These are phyloP conservation scores for Amblyopsis hoosieri DNA, from an alignment of 2,797 vertebrate species.

Conservation along the genomic window DNA sequence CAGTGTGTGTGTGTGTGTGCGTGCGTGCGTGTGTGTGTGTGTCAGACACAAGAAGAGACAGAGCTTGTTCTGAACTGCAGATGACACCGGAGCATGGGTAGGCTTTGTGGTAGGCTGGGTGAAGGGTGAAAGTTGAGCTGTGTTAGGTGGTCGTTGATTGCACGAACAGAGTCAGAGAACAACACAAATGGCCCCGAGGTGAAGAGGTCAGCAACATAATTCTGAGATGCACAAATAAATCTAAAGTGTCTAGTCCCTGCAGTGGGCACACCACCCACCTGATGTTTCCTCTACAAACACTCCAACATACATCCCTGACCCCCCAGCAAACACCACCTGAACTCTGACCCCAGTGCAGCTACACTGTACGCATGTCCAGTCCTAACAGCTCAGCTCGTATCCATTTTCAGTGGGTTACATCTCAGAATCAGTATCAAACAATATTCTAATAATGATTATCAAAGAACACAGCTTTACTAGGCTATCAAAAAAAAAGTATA, in stretches of 20 bases:
- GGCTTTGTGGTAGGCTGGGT: constrained; percentile 28
- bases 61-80: constrained; percentile 53
- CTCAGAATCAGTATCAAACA: too few relatives aligned
- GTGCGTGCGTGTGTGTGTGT: constrained; percentile 11
- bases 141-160: constrained; percentile 66
- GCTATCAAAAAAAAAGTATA: too few relatives aligned
- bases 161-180: constrained; percentile 66
- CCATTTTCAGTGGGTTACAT: too few relatives aligned
- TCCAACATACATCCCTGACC: background rate
- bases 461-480: too few relatives aligned
- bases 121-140: constrained; percentile 31
- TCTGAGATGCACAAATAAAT: constrained; percentile 80
- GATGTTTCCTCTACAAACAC: constrained; percentile 75
- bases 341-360: constrained; percentile 16
- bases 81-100: constrained; percentile 57
- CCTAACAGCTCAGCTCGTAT: background rate
- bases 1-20: constrained; percentile 20
- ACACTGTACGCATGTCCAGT: constrained; percentile 35
- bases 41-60: background rate
- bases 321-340: background rate
- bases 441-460: too few relatives aligned
- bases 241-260: constrained; percentile 61
- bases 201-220: constrained; percentile 79
- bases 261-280: constrained; percentile 63
- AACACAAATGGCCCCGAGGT: constrained; percentile 81